These are phyloP conservation scores for Dynastes grantii DNA, from an alignment of 2,888 invertebrate genomes.

Conservation along the genomic window DNA sequence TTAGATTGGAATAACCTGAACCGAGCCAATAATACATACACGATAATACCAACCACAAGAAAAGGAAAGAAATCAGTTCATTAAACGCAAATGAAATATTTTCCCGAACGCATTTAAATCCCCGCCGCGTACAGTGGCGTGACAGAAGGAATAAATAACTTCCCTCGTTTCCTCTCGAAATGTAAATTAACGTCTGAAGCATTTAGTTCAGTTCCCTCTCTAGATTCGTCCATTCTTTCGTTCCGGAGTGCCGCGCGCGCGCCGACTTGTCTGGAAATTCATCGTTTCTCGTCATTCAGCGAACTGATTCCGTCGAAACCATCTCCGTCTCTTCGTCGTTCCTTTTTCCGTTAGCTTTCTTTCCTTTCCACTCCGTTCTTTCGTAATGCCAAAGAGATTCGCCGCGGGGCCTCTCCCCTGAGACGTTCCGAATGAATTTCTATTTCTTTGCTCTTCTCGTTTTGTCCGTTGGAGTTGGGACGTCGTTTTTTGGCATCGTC, in stretches of 20 bases:
- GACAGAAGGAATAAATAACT: slow-evolving; percentile 11
- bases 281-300: slow-evolving; percentile 9
- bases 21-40: too few relatives aligned
- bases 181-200: slow-evolving; percentile 32
- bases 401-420: slow-evolving; percentile 31
- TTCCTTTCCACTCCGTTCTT: not conserved
- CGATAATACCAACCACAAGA: not conserved
- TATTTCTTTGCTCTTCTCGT: slow-evolving; percentile 22
- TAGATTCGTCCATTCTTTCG: slow-evolving; percentile 1
- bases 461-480: not conserved
- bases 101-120: not conserved
- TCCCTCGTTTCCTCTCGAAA: slow-evolving; percentile 18
- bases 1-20: not conserved
- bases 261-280: slow-evolving; percentile 9
- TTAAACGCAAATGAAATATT: slow-evolving; percentile 6
- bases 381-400: slow-evolving; percentile 28
- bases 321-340: slow-evolving; percentile 2
- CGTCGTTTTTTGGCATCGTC: not conserved
- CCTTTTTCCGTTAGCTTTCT: not conserved
- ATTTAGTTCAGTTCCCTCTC: slow-evolving; percentile 17
- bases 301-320: slow-evolving; percentile 29
- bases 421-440: slow-evolving; percentile 39
- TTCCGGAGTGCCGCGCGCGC: not conserved
- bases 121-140: not conserved
- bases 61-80: slow-evolving; percentile 8